These are phyloP conservation scores for Clarias macrocephalus DNA, from an alignment of 2,113 vertebrate species.

Conservation along the genomic window DNA sequence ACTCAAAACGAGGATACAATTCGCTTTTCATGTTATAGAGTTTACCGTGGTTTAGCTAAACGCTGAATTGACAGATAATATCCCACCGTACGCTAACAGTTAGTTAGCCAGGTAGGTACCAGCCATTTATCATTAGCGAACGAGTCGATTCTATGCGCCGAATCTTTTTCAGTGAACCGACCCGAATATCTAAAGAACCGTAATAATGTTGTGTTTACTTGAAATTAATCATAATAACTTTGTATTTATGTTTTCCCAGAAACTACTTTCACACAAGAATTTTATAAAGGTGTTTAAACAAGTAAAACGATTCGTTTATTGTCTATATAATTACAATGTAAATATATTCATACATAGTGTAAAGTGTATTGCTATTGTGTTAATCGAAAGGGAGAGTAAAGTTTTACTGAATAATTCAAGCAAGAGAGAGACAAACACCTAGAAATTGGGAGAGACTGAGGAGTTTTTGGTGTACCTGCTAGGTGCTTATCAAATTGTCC, in stretches of 20 bases:
- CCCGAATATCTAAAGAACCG: not conserved
- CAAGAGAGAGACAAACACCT: not conserved
- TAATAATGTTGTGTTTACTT: too few species aligned
- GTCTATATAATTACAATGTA: too few species aligned
- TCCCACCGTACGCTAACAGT: not conserved
- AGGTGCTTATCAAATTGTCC: not conserved
- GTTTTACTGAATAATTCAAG: not conserved
- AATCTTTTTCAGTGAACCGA: not conserved
- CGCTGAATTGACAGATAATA: not conserved
- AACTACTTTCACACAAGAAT: too few species aligned
- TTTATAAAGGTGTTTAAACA: too few species aligned
- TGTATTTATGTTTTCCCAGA: too few species aligned
- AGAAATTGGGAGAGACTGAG: too few species aligned
- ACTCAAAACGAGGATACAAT: not conserved
- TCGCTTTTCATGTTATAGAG: not conserved
- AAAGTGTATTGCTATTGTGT: not conserved
- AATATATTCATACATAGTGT: not conserved
- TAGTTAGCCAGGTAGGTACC: constrained; percentile 6
- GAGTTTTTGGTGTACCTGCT: not conserved
- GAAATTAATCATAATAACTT: too few species aligned
- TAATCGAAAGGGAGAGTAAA: too few species aligned
- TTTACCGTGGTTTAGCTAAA: not conserved
- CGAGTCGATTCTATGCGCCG: not conserved
- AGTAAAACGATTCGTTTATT: too few species aligned
- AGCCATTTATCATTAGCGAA: not conserved